Percentiles rank a stretch among this genome's conserved stretches.
These are phyloP conservation scores for Zygaena filipendulae DNA, from an alignment of 2,888 invertebrate species.

Conservation along the genomic window DNA sequence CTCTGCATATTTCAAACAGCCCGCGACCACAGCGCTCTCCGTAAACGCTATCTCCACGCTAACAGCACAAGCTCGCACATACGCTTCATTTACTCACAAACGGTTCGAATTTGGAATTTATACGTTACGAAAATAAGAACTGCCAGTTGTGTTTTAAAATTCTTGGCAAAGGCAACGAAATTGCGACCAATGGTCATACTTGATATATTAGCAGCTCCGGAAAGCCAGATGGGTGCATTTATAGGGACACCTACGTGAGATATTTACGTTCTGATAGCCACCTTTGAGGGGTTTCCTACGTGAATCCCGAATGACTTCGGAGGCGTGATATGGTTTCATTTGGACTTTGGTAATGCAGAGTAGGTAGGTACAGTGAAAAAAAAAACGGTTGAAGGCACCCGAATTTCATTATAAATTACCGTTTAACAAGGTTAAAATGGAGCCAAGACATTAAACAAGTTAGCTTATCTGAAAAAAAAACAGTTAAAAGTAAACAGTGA, in stretches of 20 bases:
- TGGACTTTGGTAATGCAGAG: too few species aligned
- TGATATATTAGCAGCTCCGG: conserved; percentile 61
- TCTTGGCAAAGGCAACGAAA: conserved; percentile 41
- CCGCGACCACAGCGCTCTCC: conserved; percentile 49
- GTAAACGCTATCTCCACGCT: conserved; percentile 56
- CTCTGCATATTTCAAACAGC: conserved; percentile 60
- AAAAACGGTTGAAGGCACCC: too few species aligned
- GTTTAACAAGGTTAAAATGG: too few species aligned
- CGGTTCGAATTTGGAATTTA: too few species aligned
- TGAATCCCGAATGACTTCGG: conserved; percentile 7
- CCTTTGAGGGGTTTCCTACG: conserved; percentile 33
- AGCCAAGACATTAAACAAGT: too few species aligned
- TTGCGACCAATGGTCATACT: conserved; percentile 41
- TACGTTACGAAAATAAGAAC: too few species aligned
- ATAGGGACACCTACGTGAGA: conserved; percentile 45
- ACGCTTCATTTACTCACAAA: conserved; percentile 10
- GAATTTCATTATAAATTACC: too few species aligned
- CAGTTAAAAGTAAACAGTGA: too few species aligned
- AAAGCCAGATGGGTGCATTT: conserved; percentile 51
- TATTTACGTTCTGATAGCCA: conserved; percentile 48
- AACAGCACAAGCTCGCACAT: conserved; percentile 26
- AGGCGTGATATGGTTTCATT: conserved; percentile 4
- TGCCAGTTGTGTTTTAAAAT: too few species aligned
- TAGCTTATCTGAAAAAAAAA: too few species aligned
- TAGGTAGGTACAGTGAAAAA: too few species aligned